Evolutionary conservation across 2,888 invertebrate genomes (phyloP), one percentile per base, ranked within the genome.

Genomic region (Andricus quercusramuli): DNA sequence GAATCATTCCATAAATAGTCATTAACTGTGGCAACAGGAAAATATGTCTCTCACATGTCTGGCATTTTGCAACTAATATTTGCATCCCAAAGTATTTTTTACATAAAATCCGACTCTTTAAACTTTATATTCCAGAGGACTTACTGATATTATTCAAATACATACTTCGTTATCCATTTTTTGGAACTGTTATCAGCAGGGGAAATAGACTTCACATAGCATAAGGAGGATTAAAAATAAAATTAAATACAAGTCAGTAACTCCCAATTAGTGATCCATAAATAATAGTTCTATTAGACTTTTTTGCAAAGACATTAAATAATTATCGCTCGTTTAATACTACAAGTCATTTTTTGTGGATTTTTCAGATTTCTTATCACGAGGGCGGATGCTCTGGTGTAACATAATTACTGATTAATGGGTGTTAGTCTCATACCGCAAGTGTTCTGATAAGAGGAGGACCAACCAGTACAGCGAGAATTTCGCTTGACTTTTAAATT

Each of bases 381-480:
- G 62, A 62, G 62, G 13, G 62, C 25, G 25, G 62, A 62, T 62
- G 62, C 62, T 62, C 13, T 62, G 25, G 62, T 25, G 62, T 62
- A 62, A 62, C 25, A 15, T 25, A 62, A 25, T 25, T 25, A 25
- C 25, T 15, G 25, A 74, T 56, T 74, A 13, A 32, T 32, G 51
- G 29, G 51, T 74, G 56, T 56, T 32, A 32, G n/a, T 74, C 32
- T 56, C 1, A 56, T 17, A 56, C 51, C 5, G 25, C 22, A 70
- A 70, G 47, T 70, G 1, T 20, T 51, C 32, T 74, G 74, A 74
- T 74, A 74, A 68, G 68, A 68, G 47, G 44, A 44, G 51, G 56
- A 56, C 20, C 11, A 51, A 32, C 32, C n/a, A 56, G 74, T 29
- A 56, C 5, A 22, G 15, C 15, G 13, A 62, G 25, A 25, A 62